Evolutionary conservation across 2,113 vertebrate genomes (phyloP), one percentile per base, ranked within the genome.

Genomic region (Sarotherodon lohbergeri): DNA sequence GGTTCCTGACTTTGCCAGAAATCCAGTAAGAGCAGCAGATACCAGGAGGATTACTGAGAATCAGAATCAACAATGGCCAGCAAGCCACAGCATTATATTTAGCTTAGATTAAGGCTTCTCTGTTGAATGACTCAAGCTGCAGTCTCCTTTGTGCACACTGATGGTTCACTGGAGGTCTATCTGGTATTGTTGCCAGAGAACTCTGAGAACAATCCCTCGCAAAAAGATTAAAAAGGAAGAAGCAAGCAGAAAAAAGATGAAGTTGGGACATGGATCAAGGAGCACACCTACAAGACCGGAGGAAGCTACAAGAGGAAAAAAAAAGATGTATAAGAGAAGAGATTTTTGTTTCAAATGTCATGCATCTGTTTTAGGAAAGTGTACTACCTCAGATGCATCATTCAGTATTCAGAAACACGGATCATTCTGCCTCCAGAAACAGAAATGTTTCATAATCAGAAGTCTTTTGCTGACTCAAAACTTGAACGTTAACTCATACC

Each of bases 271-370:
- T 81, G 78, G 83, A 93, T 87, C 80, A 93, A 89, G 91, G 61
- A 89, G 46, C 13, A 91, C 92, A 89, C 87, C 90, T 91, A 89
- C 87, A 87, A 61, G 63, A 86, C 54, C 12, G 73, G 86, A 87
- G 29, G 59, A 82, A 84, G 84, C 81, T 71, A 48, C 24, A 27
- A 78, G 82, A 82, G 79, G 36, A 4, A 61, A 85, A 39, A 66
- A 68, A 68, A 68, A 68, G 56, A 82, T 29, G 17, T 19, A 80
- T 80, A 34, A 50, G 27, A 83, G 19, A 46, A 3, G n/a, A 19
- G 55, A 50, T 83, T 32, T 27, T 80, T 61, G 29, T 52, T 22
- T 4, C 32, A 88, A 85, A 88, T 52, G 71, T 73, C 80, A 59
- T 55, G 41, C 83, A 55, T 92, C 80, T 92, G 68, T 91, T 91